Base-by-base conservation (phyloP, 2,888 invertebrate species). In the Caenorhabditis doughertyi region DNA sequence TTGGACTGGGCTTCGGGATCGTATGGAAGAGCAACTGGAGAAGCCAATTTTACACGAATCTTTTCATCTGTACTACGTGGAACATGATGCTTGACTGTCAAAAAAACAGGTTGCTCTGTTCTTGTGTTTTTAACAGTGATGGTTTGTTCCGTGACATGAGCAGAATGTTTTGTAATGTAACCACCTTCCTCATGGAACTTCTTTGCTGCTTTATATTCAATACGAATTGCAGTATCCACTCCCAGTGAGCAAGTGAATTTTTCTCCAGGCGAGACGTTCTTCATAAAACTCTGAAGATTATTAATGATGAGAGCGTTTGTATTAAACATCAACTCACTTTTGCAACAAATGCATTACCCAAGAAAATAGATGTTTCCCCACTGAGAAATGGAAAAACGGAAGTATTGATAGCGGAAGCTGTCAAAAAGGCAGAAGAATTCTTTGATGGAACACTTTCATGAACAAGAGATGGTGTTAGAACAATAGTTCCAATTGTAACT, bases 251-350 rank as follows among this genome's bases (percentile, higher is more conserved):
- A 90, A 60, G 87, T 55, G 70, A 81, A 73, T 27, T 92, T 91
- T 84, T 93, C 93, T 56, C 89, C 88, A 1, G 92, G 92, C 47
- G 90, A 90, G 7, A 92, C 92, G 3, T 91, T 85, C 62, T 92
- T 90, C 83, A 92, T 60, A 9, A 77, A 51, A 51, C 85, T 84
- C 81, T 81, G 64, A 70, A 79, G 62, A n/a, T n/a, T n/a, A n/a
- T n/a, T n/a, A n/a, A n/a, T n/a, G n/a, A n/a, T n/a, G n/a, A n/a
- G n/a, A n/a, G n/a, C n/a, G n/a, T n/a, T n/a, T n/a, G n/a, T n/a
- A n/a, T n/a, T n/a, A n/a, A n/a, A n/a, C n/a, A n/a, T n/a, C n/a
- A n/a, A n/a, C 44, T 21, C 51, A 84, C 81, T 82, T 88, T 89
- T 21, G 86, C 82, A 7, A 89, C 83, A 73, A 90, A 90, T 29